Base-by-base conservation (phyloP, 2,113 vertebrate genomes). In the Syrrhaptes paradoxus region DNA sequence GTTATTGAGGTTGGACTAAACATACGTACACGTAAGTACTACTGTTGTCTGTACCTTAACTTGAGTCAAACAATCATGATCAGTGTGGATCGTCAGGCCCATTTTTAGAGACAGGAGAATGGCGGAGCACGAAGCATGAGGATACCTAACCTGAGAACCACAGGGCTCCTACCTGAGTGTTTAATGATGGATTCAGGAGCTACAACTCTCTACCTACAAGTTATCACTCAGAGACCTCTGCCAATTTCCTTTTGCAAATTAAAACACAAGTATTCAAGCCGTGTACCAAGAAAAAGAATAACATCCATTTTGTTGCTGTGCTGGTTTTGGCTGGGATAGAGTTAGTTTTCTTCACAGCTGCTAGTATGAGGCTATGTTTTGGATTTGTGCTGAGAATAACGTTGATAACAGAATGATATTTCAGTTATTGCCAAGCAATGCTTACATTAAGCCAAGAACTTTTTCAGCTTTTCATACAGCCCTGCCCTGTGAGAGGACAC, bases 31-130 rank as follows among this genome's bases (percentile, higher is more conserved):
- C 0, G 1, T 36, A 68, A 84, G 49, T 17, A 20, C 32, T 4
- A 34, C 48, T 22, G 10, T 1, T 55, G 49, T 15, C 49, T 22
- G 5, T 31, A 9, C 49, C 29, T 38, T n/a, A 31, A 9, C 11
- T 8, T 18, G 18, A 52, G 21, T 14, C 55, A 49, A 29, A 9
- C 7, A 4, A 16, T 9, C 0, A 2, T 0, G 25, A 29, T 7
- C 31, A 9, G 9, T 1, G 18, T n/a, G 19, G 15, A 29, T 3
- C 34, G 3, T 7, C n/a, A 21, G 36, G 17, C 25, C 26, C 11
- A 0, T 16, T 67, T 32, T 59, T 26, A 48, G 71, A 29, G 7
- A 21, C 43, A 6, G 70, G 18, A 61, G 18, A 29, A 14, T 6
- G 43, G 32, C 20, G 5, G 13, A 70, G 36, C 26, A 6, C 22